A percentile compares a stretch with the other conserved stretches of the same genome.
These are phyloP conservation scores for Trematomus bernacchii DNA, from an alignment of 2,797 vertebrate genomes.

Conservation along the genomic window DNA sequence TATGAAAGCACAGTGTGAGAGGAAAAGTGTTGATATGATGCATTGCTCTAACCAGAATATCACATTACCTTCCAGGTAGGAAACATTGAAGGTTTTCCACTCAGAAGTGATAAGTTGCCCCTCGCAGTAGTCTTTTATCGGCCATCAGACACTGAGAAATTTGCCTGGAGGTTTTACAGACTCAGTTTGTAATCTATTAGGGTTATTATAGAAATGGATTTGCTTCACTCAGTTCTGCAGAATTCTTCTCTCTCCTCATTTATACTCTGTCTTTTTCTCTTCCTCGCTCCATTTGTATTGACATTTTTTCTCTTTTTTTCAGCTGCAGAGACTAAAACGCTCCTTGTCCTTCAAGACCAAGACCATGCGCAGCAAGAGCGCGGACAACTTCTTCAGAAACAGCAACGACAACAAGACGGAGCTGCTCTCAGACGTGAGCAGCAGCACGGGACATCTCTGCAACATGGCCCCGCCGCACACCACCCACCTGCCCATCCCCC, in stretches of 20 bases:
- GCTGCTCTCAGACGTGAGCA: conserved; percentile 90
- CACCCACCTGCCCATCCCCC: conserved; percentile 84
- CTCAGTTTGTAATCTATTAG: conserved; percentile 8
- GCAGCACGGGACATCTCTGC: conserved; percentile 89
- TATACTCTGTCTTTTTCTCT: not conserved
- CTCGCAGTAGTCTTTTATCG: not conserved
- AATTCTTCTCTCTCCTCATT: conserved; percentile 19
- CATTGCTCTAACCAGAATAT: conserved; percentile 55
- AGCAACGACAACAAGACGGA: conserved; percentile 90
- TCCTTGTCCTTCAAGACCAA: conserved; percentile 99
- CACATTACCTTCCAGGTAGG: conserved; percentile 62
- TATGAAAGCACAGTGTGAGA: conserved; percentile 60
- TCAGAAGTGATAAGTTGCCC: conserved; percentile 31
- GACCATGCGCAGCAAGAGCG: conserved; percentile 97
- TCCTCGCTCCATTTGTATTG: conserved; percentile 4
- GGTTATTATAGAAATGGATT: conserved; percentile 33
- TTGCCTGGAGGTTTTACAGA: conserved; percentile 24
- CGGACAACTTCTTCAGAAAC: conserved; percentile 97
- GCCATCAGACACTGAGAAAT: conserved; percentile 13
- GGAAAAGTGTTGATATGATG: conserved; percentile 53
- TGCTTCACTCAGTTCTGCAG: not conserved
- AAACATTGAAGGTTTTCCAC: conserved; percentile 39
- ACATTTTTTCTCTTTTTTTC: conserved; percentile 49
- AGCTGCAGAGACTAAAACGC: conserved; percentile 97
- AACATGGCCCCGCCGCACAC: conserved; percentile 78